Evolutionary conservation across 2,888 invertebrate genomes (phyloP), one percentile per base, ranked within the genome.

Genomic region (Apodemia zela): DNA sequence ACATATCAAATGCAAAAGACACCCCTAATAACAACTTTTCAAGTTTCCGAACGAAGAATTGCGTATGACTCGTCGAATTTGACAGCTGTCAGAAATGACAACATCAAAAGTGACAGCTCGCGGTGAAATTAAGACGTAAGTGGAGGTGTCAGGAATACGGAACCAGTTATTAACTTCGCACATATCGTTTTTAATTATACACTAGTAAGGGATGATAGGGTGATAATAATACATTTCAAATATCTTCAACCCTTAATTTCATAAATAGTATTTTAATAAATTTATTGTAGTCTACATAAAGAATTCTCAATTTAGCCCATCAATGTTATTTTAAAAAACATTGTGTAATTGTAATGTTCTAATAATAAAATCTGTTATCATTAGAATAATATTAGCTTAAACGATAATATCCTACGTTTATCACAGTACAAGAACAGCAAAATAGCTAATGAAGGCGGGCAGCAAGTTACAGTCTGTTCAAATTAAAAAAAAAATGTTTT

Each of bases 121-220:
- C 67, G 65, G 70, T 74, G 75, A 75, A 81, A 85, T 84, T 80
- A 82, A 87, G 85, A 88, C 75, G 80, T 82, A 59, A 47, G 62
- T 45, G 58, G 76, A 75, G 75, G 83, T 78, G 86, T 84, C 84
- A 82, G 75, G 77, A 68, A 69, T 72, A 83, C 81, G 77, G 78
- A 78, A 82, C 86, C 85, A 69, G 66, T 82, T 79, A 89, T 90
- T 90, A 88, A 64, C 72, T 87, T 86, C 78, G 82, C 89, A 81
- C 87, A 71, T 84, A 80, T 75, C 68, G 75, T 74, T 78, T 81
- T 83, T 90, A 90, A 89, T 90, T 83, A 89, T 76, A 87, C 69
- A 77, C 72, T 82, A 79, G 79, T 67, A 66, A 38, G 61, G 63
- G 63, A 65, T 64, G 64, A 61, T 59, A 61, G 66, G 65, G 66